Percentiles rank a stretch among this genome's conserved stretches.
Conservation (phyloP, 2,113 vertebrate genomes). For the Upupa epops region DNA sequence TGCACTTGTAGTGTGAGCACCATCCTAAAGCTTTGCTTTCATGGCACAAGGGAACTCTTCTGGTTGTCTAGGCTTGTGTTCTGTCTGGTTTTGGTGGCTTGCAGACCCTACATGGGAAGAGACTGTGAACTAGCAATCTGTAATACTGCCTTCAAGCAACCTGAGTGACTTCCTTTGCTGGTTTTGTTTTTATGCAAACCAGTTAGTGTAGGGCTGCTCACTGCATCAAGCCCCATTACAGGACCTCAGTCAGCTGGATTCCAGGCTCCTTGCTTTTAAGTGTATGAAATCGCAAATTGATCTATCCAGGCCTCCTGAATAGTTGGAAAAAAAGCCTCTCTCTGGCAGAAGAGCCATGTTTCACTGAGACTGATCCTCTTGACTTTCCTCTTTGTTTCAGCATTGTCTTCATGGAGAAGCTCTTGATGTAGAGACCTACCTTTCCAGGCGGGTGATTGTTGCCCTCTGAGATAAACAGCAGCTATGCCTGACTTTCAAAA, state of each 20-base stretch:
- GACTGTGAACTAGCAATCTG: neutral
- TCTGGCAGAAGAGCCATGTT: neutral
- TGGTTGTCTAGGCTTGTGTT: rapidly evolving
- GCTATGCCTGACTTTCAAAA: neutral
- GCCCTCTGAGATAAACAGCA: neutral
- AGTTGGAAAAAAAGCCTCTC: neutral
- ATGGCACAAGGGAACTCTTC: neutral
- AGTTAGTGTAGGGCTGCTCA: neutral
- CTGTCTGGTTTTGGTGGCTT: neutral
- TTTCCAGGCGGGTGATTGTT: neutral
- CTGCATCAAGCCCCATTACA: neutral
- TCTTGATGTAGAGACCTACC: neutral
- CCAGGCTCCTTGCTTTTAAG: neutral
- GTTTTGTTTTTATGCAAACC: neutral
- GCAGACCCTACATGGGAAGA: neutral
- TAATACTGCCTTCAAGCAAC: neutral
- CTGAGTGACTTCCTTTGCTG: neutral
- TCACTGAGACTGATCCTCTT: neutral
- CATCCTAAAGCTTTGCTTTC: neutral
- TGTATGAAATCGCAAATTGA: neutral
- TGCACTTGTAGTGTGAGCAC: rapidly evolving
- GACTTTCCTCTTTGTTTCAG: neutral
- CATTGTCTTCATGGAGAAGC: neutral
- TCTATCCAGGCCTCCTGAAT: neutral
- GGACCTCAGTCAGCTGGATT: neutral